Base-by-base conservation (phyloP, 2,888 invertebrate genomes). In the Drosophila rellima region DNA sequence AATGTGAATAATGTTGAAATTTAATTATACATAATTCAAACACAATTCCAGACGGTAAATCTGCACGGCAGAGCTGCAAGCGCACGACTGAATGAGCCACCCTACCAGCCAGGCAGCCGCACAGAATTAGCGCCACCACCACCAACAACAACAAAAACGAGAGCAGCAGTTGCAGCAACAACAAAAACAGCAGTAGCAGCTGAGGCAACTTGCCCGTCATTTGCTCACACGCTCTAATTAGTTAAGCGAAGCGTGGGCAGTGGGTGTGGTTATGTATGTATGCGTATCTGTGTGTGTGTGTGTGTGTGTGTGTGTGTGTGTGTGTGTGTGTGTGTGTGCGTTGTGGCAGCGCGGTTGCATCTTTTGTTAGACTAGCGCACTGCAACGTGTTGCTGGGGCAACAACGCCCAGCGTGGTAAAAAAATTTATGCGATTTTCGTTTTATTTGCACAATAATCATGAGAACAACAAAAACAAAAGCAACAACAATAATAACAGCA, bases 21-120 rank as follows among this genome's bases (percentile, higher is more conserved):
- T 86, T 71, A 86, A 86, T 83, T 86, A 81, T 81, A 86, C 84
- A 86, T 86, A 78, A 86, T 83, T 86, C 77, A 83, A 80, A 74
- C 72, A 76, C 68, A 83, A 72, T 86, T 76, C 67, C 66, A 62
- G 64, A 74, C 72, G 74, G 65, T 72, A 74, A 86, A 74, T 81
- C 78, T 67, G 66, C 42, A 52, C 15, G 31, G 68, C 68, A 47
- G 47, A 48, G 23, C 20, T 42, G 59, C 31, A 40, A 48, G 55
- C 52, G 52, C 56, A 70, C 74, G 68, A 74, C 67, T 71, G 70
- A 78, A 78, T 80, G 76, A 74, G 69, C 78, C 74, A 67, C 44
- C 69, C 69, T 69, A 54, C 57, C 61, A 74, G 56, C 40, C 61
- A 65, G 63, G 55, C 60, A 74, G 70, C 71, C 54, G 26, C 70